Conservation (phyloP, 2,888 invertebrate species). For the Eupithecia abbreviata region DNA sequence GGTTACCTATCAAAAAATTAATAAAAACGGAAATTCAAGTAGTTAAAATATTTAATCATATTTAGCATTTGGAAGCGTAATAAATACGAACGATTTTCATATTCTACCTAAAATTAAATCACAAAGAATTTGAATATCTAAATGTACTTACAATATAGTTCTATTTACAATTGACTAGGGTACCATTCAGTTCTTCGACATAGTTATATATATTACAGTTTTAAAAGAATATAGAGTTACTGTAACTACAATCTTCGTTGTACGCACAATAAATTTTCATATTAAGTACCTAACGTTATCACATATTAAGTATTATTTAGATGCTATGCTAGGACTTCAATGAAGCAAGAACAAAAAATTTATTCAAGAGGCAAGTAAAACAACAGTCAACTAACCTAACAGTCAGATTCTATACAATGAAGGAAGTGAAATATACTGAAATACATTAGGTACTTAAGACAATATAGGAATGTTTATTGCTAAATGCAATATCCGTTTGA, state of each 20-base stretch:
- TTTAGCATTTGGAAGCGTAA: constrained; percentile 83
- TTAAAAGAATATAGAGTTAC: constrained; percentile 62
- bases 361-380: constrained; percentile 47
- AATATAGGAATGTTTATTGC: constrained; percentile 56
- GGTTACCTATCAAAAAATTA: not conserved
- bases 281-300: constrained; percentile 79
- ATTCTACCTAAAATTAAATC: constrained; percentile 81
- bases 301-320: constrained; percentile 62
- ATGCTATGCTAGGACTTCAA: constrained; percentile 58
- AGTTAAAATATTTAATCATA: constrained; percentile 83
- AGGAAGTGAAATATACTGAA: constrained; percentile 38
- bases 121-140: constrained; percentile 73
- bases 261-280: constrained; percentile 49
- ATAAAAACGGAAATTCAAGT: constrained; percentile 65
- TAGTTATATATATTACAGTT: constrained; percentile 51
- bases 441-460: constrained; percentile 7
- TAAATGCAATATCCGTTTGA: constrained; percentile 26
- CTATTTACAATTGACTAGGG: constrained; percentile 84
- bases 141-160: constrained; percentile 60
- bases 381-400: constrained; percentile 27
- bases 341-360: constrained; percentile 73
- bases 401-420: constrained; percentile 19
- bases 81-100: constrained; percentile 80
- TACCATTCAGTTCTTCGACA: constrained; percentile 83
- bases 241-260: constrained; percentile 52